These are phyloP conservation scores for Gibbula magus DNA, from an alignment of 2,888 invertebrate species.

Conservation along the genomic window DNA sequence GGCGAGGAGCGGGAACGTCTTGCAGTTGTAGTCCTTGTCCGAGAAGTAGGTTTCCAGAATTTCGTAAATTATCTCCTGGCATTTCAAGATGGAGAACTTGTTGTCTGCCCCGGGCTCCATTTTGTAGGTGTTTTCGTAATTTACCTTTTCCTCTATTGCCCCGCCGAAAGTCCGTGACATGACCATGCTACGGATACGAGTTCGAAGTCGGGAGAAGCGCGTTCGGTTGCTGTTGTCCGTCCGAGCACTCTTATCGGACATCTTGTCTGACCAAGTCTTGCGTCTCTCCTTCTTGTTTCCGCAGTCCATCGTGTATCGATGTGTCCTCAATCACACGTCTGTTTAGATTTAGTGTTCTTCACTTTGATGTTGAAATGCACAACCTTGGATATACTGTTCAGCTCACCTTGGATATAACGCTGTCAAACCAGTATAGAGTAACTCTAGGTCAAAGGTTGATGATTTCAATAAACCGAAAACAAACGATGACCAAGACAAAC, in stretches of 20 bases:
- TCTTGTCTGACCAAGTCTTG: constrained; percentile 33
- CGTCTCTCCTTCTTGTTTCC: background rate
- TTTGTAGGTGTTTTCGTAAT: constrained; percentile 59
- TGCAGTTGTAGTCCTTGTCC: constrained; percentile 57
- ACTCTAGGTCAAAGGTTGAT: no score
- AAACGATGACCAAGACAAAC: no score
- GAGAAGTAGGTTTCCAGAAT: constrained; percentile 57
- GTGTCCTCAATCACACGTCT: no score
- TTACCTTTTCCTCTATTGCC: constrained; percentile 27
- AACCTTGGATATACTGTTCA: no score
- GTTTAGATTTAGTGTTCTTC: no score
- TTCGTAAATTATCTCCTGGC: constrained; percentile 54
- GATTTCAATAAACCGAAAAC: no score
- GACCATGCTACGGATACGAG: constrained; percentile 32
- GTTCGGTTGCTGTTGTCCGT: constrained; percentile 15
- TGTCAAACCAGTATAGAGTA: no score
- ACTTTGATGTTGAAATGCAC: no score
- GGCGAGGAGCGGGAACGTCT: constrained; percentile 55
- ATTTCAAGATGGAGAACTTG: constrained; percentile 49
- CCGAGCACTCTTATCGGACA: constrained; percentile 28
- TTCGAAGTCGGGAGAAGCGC: constrained; percentile 31
- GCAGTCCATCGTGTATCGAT: background rate
- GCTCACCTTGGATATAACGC: no score
- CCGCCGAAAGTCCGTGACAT: constrained; percentile 12
- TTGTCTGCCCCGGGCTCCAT: constrained; percentile 47